Evolutionary conservation across 2,113 vertebrate genomes (phyloP), one percentile per base, ranked within the genome.

Genomic region (Coregonus clupeaformis): DNA sequence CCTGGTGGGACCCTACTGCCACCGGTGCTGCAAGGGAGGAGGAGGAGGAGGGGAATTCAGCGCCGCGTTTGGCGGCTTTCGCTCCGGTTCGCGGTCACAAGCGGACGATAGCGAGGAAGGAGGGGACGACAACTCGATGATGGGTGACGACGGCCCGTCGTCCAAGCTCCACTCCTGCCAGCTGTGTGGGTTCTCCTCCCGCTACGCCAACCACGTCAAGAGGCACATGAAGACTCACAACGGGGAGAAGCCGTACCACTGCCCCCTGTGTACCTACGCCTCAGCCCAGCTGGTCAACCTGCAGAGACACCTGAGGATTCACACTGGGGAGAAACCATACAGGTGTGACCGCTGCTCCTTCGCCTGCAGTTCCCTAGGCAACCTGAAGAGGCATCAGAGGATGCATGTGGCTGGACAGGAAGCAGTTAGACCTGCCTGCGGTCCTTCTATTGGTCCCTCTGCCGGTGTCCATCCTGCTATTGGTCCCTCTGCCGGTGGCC

Each of bases 211-310:
- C 92, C 97, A 99, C 52, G 95, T 98, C 76, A 98, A 97, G 89
- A 94, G 97, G 64, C 97, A 99, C 93, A 98, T 98, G 97, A 97
- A 98, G 94, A 98, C 96, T 0, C 97, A 99, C 93, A 98, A 97
- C 1, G 97, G 97, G 25, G 97, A 99, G 93, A 99, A 98, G 91
- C 96, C 97, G 0, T 98, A 93, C 1, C 94, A 94, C 70, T 99
- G 97, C 90, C 95, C 95, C 0, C 88, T 98, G 88, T 98, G 97
- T 80, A 92, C 95, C 47, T 99, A 99, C 2, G 97, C 97, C 77
- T 99, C 97, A 0, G 96, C 96, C 42, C 96, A 98, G 93, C 95
- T 99, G 86, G 97, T 98, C 72, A 98, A 99, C 94, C 94, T 99
- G 90, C 97, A 97, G 36, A 93, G 97, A 57, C 97, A 99, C 87